Evolutionary conservation across 2,113 vertebrate genomes (phyloP), one percentile per base, ranked within the genome.

Genomic region (Seriola quinqueradiata): DNA sequence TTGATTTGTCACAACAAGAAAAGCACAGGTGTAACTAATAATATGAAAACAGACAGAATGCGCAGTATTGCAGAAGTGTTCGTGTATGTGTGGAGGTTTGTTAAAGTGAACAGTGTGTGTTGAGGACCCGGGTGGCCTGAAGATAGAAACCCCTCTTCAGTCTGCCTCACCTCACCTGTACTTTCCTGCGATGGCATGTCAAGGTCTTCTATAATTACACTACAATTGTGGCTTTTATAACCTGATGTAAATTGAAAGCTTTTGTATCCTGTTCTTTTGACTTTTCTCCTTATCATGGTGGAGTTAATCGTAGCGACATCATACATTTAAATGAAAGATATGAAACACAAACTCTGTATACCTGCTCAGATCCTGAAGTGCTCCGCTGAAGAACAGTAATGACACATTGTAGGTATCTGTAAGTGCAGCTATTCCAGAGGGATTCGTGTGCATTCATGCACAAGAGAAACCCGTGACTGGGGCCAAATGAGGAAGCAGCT

Each of bases 391-490:
- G 57, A 72, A 76, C 44, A 68, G 58, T 79, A 76, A 64, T 42
- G 38, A 72, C 23, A 65, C 12, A 65, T 50, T 64, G 75, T 12
- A 8, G 55, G 40, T 3, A 4, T 5, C 19, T n/a, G 6, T 23
- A 72, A 76, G 44, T 55, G 34, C 68, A 77, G 75, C 67, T 66
- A 11, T 70, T 83, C 64, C 66, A 19, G 16, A 25, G 76, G 72
- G 76, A 76, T 68, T 79, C 19, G 73, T 38, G 46, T 13, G 61
- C 54, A 50, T 72, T 75, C 70, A 77, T 34, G 67, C 79, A 67
- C 64, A 82, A 76, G 74, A 76, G 55, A 64, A 82, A 76, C 32
- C 64, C 69, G 70, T 87, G 13, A 52, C 38, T 54, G 64, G 67
- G 25, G 63, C 75, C 67, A 73, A 87, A 79, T 73, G 48, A 66